phyloP scores from a whole-genome alignment of 2,113 vertebrate species.

The Oncorhynchus clarkii region DNA sequence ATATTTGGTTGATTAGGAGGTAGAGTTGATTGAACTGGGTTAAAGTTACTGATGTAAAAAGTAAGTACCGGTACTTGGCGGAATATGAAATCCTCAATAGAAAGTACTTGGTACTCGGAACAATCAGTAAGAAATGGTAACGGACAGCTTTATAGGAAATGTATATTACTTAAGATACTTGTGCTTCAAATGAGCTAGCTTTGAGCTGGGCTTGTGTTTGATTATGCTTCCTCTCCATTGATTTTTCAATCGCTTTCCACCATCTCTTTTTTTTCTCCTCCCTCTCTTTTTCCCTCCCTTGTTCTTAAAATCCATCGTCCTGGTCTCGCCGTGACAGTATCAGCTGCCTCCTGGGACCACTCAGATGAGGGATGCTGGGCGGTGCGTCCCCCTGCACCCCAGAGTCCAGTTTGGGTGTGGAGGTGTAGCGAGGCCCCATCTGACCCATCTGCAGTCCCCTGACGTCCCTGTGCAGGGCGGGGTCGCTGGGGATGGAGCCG shows the following conservation, averaged over 20 bases:
- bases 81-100: too few species aligned
- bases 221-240: too few species aligned
- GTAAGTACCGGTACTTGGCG: too few species aligned
- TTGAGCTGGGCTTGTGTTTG: too few species aligned
- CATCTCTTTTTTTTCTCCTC: background rate
- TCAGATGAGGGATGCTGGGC: constrained; percentile 34
- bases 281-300: background rate
- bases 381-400: constrained; percentile 41
- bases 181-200: constrained; percentile 52
- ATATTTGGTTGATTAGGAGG: too few species aligned
- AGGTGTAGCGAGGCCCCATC: constrained; percentile 73
- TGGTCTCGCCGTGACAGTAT: constrained; percentile 65
- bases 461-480: constrained; percentile 51
- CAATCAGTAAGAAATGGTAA: too few species aligned
- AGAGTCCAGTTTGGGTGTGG: constrained; percentile 76
- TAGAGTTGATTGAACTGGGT: too few species aligned
- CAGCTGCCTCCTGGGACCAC: constrained; percentile 64
- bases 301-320: constrained; percentile 60
- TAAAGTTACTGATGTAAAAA: too few species aligned
- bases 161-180: constrained; percentile 47
- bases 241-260: too few species aligned
- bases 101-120: too few species aligned
- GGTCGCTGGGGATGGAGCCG: constrained; percentile 69
- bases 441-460: constrained; percentile 56
- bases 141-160: too few species aligned